Evolutionary conservation across 2,888 invertebrate genomes (phyloP).

Genomic region (Archips crataeganus): DNA sequence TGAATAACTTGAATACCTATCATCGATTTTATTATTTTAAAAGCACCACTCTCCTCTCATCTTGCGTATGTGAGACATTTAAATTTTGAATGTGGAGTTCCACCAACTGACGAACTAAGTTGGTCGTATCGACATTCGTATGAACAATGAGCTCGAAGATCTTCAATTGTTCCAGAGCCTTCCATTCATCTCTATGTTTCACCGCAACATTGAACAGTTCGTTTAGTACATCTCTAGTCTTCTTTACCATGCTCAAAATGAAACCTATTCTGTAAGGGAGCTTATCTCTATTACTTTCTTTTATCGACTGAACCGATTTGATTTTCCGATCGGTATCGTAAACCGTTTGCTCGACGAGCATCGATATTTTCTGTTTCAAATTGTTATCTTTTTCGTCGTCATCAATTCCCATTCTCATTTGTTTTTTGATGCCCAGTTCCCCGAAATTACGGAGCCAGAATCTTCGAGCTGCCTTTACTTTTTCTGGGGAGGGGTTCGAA

Average conservation of each 20-base stretch:
- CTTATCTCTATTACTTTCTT: slow-evolving; percentile 52
- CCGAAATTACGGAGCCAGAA: slow-evolving; percentile 9
- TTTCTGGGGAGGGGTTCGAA: background rate
- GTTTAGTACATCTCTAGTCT: slow-evolving; percentile 66
- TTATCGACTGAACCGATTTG: slow-evolving; percentile 56
- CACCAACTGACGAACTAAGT: slow-evolving; percentile 69
- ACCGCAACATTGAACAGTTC: slow-evolving; percentile 75
- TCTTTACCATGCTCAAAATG: slow-evolving; percentile 71
- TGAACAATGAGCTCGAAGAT: slow-evolving; percentile 75
- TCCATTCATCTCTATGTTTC: slow-evolving; percentile 72
- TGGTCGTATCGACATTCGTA: slow-evolving; percentile 73
- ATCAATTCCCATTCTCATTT: background rate
- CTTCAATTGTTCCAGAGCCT: slow-evolving; percentile 72
- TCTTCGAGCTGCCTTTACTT: background rate
- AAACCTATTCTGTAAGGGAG: slow-evolving; percentile 69
- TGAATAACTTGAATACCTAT: background rate
- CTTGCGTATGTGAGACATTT: slow-evolving; percentile 51
- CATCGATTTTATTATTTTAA: slow-evolving; percentile 44
- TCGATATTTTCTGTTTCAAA: slow-evolving; percentile 67
- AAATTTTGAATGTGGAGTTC: slow-evolving; percentile 65
- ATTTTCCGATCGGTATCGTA: slow-evolving; percentile 66
- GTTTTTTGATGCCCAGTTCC: background rate
- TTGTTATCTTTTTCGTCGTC: slow-evolving; percentile 60
- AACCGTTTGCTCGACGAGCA: slow-evolving; percentile 67
- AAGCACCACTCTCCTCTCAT: slow-evolving; percentile 56